A percentile compares a stretch with the other conserved stretches of the same genome.
Conservation (phyloP, 2,888 invertebrate genomes). For the Tipula unca region DNA sequence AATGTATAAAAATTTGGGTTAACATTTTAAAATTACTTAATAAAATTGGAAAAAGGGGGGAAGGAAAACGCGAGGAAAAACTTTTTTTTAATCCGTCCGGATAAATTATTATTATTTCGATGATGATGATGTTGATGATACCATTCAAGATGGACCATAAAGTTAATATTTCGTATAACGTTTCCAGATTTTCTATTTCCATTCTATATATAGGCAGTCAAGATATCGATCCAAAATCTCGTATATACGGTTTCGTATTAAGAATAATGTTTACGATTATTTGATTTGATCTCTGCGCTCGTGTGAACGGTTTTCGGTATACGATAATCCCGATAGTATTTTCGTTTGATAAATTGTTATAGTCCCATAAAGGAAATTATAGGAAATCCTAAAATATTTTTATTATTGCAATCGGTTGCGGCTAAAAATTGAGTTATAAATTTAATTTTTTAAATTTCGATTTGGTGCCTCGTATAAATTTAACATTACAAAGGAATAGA, state of each 20-base stretch:
- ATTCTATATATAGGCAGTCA: background rate
- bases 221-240: background rate
- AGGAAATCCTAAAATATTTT: background rate
- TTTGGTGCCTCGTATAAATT: background rate
- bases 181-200: background rate
- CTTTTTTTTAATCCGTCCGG: background rate
- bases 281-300: background rate
- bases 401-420: too few species aligned
- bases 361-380: background rate
- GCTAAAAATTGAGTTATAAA: background rate
- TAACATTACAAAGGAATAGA: too few species aligned
- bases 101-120: background rate
- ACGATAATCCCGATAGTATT: background rate
- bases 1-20: constrained; percentile 20
- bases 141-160: too few species aligned
- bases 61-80: background rate
- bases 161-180: background rate
- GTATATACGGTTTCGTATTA: background rate
- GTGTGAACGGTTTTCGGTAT: background rate
- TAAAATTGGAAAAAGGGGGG: too few species aligned
- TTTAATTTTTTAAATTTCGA: background rate
- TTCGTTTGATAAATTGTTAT: background rate
- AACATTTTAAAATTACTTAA: constrained; percentile 9
- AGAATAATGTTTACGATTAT: background rate
- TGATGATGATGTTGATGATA: background rate